These are phyloP conservation scores for Falco concolor DNA, from an alignment of 2,797 vertebrate species.

Conservation along the genomic window DNA sequence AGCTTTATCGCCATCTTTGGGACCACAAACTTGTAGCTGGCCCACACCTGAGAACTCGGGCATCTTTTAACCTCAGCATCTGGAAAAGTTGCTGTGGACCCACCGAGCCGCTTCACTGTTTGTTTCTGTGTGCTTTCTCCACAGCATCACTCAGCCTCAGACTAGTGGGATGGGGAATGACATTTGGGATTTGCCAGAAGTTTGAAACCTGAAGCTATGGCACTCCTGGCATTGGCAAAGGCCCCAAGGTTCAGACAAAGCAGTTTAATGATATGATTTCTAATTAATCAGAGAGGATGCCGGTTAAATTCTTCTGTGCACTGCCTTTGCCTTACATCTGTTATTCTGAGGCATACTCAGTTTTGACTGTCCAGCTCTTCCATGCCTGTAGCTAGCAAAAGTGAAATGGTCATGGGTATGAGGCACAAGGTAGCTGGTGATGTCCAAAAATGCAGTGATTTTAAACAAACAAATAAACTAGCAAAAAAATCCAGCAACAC, in stretches of 20 bases:
- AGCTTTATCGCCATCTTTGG: not conserved
- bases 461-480: not conserved
- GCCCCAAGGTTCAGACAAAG: not conserved
- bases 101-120: not conserved
- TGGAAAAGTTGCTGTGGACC: not conserved
- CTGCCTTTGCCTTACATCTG: not conserved
- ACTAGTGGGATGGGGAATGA: not conserved
- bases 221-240: not conserved
- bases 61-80: not conserved
- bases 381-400: not conserved
- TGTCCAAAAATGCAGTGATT: not conserved
- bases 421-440: not conserved
- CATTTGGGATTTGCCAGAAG: not conserved
- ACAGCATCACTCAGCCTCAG: not conserved
- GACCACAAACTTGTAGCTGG: not conserved
- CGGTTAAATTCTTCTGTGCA: not conserved
- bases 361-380: not conserved
- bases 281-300: not conserved
- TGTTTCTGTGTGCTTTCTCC: not conserved
- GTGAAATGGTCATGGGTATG: not conserved
- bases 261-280: not conserved
- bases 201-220: not conserved
- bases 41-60: not conserved
- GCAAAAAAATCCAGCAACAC: not conserved
- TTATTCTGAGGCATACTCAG: not conserved